phyloP scores from a whole-genome alignment of 1,140 invertebrate species.

The Drosophila sturtevanti region DNA sequence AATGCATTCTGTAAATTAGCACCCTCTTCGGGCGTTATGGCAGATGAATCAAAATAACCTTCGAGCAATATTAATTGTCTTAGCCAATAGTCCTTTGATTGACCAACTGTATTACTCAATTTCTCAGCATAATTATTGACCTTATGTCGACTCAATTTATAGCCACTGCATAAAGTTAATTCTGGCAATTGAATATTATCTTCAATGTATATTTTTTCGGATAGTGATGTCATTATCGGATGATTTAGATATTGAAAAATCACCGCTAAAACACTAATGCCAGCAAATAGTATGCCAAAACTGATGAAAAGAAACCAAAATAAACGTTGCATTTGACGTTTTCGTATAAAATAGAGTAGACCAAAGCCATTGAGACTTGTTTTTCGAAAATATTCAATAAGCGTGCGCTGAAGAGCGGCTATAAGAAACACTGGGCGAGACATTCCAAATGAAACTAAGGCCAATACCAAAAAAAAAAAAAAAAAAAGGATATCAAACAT shows the following conservation, averaged over 20 bases:
- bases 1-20: constrained; percentile 18
- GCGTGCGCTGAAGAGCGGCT: constrained; percentile 33
- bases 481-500: background rate
- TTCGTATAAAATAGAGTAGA: constrained; percentile 53
- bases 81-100: constrained; percentile 26
- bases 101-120: background rate
- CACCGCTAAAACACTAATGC: constrained; percentile 36
- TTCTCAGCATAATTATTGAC: constrained; percentile 17
- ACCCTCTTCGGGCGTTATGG: constrained; percentile 13
- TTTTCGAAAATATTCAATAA: constrained; percentile 65
- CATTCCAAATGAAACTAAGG: constrained; percentile 37
- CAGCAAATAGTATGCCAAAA: constrained; percentile 42
- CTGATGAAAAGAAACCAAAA: constrained; percentile 63
- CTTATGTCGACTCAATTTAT: constrained; percentile 46
- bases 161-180: constrained; percentile 43
- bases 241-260: constrained; percentile 45
- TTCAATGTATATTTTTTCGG: background rate
- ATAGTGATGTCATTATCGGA: constrained; percentile 45
- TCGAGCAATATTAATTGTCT: constrained; percentile 16
- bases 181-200: constrained; percentile 19
- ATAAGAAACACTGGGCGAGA: constrained; percentile 27
- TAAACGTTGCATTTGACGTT: constrained; percentile 53
- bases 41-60: constrained; percentile 28
- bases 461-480: background rate
- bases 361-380: constrained; percentile 70